Evolutionary conservation across 2,888 invertebrate species (phyloP).

Genomic region (Holacanthella duospinosa): DNA sequence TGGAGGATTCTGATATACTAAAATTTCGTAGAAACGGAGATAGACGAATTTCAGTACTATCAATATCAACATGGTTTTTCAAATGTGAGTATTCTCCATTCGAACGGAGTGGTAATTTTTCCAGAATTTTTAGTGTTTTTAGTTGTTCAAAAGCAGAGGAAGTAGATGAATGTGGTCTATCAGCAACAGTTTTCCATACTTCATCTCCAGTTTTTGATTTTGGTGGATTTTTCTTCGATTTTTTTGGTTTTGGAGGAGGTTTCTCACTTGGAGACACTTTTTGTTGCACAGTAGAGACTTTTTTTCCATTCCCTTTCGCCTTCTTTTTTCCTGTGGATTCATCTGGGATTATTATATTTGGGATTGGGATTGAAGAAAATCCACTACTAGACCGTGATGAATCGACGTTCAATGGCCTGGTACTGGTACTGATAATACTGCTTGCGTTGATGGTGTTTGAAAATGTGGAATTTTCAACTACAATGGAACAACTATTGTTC

Average conservation of each 20-base stretch:
- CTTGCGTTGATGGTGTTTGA: background rate
- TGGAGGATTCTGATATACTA: background rate
- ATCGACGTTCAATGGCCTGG: background rate
- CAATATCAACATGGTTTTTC: background rate
- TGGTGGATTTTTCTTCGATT: background rate
- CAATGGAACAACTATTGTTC: background rate
- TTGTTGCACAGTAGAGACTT: background rate
- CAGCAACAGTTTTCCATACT: background rate
- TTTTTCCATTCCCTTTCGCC: background rate
- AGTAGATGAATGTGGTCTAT: background rate
- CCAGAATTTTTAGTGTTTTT: conserved; percentile 24
- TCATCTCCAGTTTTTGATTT: background rate
- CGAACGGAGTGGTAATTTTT: conserved; percentile 24
- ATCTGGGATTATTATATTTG: background rate
- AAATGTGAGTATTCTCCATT: background rate
- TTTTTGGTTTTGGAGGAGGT: background rate
- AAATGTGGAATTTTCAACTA: background rate
- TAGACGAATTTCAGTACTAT: background rate
- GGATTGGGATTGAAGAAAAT: background rate
- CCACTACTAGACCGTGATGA: background rate
- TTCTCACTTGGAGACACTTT: conserved; percentile 5
- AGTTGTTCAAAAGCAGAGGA: conserved; percentile 24
- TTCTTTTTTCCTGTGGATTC: background rate
- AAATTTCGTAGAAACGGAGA: background rate
- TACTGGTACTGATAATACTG: background rate